phyloP scores from a whole-genome alignment of 2,797 vertebrate genomes.

The Sarcoramphus papa region DNA sequence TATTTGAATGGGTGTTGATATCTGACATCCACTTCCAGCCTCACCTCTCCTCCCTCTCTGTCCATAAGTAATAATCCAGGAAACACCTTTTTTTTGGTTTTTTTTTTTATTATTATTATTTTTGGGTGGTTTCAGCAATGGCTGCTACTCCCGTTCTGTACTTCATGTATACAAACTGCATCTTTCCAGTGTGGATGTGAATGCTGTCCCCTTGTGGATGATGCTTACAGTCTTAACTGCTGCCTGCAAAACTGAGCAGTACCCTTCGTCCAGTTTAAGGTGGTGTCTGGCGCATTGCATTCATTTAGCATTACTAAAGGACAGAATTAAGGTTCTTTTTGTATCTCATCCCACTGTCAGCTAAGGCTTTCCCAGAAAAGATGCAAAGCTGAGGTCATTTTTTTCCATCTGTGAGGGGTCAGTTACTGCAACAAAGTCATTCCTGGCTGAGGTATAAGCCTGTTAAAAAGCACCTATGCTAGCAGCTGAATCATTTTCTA shows the following conservation, averaged over 20 bases:
- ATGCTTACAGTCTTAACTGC: not conserved
- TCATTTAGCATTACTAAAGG: not conserved
- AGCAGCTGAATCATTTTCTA: not conserved
- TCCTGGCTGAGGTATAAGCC: conserved; percentile 12
- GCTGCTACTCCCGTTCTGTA: conserved; percentile 11
- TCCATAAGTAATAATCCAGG: not conserved
- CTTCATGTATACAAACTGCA: not conserved
- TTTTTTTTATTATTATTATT: not conserved
- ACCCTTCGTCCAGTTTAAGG: not conserved
- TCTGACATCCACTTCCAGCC: not conserved
- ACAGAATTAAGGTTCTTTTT: conserved; percentile 14
- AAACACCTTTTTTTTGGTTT: accelerated
- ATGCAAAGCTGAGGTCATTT: conserved; percentile 1
- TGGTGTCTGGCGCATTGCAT: not conserved
- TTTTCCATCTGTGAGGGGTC: not conserved
- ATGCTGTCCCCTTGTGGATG: conserved; percentile 57
- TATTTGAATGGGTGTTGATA: not conserved
- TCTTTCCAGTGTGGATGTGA: conserved; percentile 22
- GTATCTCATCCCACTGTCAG: not conserved
- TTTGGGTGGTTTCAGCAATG: not conserved
- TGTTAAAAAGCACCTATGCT: not conserved
- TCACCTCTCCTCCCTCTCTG: not conserved
- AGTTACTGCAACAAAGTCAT: not conserved
- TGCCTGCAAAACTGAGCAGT: not conserved
- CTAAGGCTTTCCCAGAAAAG: conserved; percentile 7